Evolutionary conservation across 2,113 vertebrate genomes (phyloP), one percentile per base, ranked within the genome.

Genomic region (Cardinalis cardinalis): DNA sequence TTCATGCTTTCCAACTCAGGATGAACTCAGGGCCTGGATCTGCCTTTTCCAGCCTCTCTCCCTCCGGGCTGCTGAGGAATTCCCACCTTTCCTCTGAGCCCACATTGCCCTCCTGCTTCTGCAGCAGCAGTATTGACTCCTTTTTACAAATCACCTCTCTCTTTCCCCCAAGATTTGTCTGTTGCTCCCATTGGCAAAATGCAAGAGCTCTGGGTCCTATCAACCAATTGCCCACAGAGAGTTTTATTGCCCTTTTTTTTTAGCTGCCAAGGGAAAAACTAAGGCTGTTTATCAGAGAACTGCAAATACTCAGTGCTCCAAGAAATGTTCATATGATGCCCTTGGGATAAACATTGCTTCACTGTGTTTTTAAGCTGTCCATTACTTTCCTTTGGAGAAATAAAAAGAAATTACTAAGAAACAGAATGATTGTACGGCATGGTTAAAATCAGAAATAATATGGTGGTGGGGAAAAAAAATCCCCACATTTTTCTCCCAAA

Each of bases 351-450:
- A 76, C 75, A 56, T 31, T 74, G 55, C 41, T 87, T 73, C 59
- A 83, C 18, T 76, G 61, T 93, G 73, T 75, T 92, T 94, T 95
- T 90, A 89, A 93, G 64, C 31, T 88, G 64, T 74, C 75, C 3
- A 24, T 73, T 91, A 20, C 21, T 88, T 89, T 83, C 13, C 17
- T 80, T 91, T 66, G 44, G 59, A 85, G 71, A 84, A 95, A 81
- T 40, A 56, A 78, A 83, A 69, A 34, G 8, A 77, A 86, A 91
- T 44, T 70, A 59, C 43, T 29, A 48, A 90, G 71, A 90, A 92
- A 70, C 21, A 82, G n/a, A 48, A 68, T 38, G 36, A 52, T 56
- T 88, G 18, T 71, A 56, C 29, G 78, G 49, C 41, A 17, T 46
- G 32, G 38, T 77, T 90, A 94, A 90, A 88, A 84, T 72, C 61